Percentiles rank a stretch among this genome's conserved stretches.
These are phyloP conservation scores for Coturnix japonica DNA, from an alignment of 2,113 vertebrate genomes.

Conservation along the genomic window DNA sequence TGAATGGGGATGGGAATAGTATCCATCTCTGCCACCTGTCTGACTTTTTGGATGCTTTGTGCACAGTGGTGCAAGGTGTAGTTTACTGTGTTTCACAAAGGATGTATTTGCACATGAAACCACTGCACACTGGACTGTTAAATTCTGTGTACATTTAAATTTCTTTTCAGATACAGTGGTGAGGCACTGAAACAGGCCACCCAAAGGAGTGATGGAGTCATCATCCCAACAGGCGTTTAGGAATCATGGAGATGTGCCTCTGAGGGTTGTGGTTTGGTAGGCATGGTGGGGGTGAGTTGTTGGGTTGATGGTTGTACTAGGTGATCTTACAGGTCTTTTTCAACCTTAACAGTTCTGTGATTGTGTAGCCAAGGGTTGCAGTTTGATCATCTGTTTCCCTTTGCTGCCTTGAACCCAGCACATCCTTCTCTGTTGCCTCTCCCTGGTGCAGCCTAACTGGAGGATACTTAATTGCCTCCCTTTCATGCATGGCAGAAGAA, in stretches of 20 bases:
- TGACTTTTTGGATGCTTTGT: not conserved
- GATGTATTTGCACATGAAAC: not conserved
- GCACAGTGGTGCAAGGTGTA: not conserved
- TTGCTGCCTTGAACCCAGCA: not conserved
- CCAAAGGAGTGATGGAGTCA: not conserved
- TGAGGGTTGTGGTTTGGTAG: not conserved
- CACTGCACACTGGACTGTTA: not conserved
- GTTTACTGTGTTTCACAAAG: not conserved
- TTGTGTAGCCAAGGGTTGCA: not conserved
- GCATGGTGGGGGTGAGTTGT: not conserved
- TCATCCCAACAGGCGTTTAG: not conserved
- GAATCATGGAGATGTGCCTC: not conserved
- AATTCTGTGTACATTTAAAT: not conserved
- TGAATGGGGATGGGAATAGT: not conserved
- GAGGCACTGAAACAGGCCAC: not conserved
- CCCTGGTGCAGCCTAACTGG: not conserved
- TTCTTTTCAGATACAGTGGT: not conserved
- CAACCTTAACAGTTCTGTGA: not conserved
- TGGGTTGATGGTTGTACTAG: not conserved
- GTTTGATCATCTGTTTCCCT: not conserved
- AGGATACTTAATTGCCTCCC: not conserved
- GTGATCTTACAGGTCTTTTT: not conserved
- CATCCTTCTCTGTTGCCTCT: not conserved
- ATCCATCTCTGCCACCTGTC: fast-evolving
- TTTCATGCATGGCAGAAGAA: not conserved